Conservation (phyloP, 2,113 vertebrate genomes). For the Dunckerocampus dactyliophorus region DNA sequence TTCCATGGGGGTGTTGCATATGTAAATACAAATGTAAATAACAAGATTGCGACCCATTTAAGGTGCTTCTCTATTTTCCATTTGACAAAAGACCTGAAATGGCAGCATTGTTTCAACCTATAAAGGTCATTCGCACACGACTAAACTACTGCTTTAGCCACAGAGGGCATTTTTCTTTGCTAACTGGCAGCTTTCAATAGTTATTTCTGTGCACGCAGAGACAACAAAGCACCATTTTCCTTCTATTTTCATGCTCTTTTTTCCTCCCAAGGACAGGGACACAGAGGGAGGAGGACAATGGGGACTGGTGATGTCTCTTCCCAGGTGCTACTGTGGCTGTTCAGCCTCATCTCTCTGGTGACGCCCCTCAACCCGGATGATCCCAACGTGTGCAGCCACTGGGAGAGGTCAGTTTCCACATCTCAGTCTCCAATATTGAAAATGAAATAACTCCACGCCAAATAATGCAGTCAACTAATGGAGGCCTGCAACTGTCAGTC, state of each 20-base stretch:
- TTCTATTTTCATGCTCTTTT: background rate
- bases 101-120: no score
- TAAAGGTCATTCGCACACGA: no score
- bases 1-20: no score
- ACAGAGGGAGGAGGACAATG: conserved; percentile 68
- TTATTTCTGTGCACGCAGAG: no score
- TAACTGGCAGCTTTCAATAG: no score
- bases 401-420: conserved; percentile 83
- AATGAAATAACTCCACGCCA: conserved; percentile 15
- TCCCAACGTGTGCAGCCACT: conserved; percentile 94
- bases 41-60: no score
- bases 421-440: background rate
- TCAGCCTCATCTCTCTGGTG: conserved; percentile 68
- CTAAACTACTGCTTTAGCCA: no score
- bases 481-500: conserved; percentile 29
- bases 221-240: no score
- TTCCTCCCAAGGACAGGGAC: conserved; percentile 25
- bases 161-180: no score
- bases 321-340: conserved; percentile 56
- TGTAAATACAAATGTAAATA: no score
- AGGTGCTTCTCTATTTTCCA: no score
- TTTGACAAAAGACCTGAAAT: no score
- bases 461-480: conserved; percentile 38
- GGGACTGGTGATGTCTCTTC: conserved; percentile 30
- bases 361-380: conserved; percentile 84